A percentile compares a stretch with the other conserved stretches of the same genome.
Evolutionary conservation across 1,140 invertebrate species (phyloP).

Genomic region (Bombus breviceps): DNA sequence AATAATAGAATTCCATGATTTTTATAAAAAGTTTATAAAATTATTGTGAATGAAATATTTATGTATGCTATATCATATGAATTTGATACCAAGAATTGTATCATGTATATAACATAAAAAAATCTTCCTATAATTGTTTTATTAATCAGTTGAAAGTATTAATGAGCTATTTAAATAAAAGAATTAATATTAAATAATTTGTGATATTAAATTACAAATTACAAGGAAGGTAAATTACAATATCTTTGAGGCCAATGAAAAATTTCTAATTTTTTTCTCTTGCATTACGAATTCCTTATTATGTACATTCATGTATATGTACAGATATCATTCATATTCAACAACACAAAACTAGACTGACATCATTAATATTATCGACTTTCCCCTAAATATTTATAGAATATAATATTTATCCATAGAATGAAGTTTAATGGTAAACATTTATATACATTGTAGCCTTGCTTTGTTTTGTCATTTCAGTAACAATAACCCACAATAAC

Average conservation of each 20-base stretch:
- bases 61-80: conserved; percentile 32
- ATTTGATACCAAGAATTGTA: conserved; percentile 11
- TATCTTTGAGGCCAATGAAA: conserved; percentile 40
- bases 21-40: conserved; percentile 16
- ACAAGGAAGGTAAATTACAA: conserved; percentile 20
- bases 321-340: conserved; percentile 35
- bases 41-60: conserved; percentile 6
- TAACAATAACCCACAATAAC: not conserved
- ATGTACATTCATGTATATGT: conserved; percentile 39
- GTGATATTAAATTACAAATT: not conserved
- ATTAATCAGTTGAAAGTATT: not conserved
- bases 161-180: conserved; percentile 2
- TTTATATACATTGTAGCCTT: conserved; percentile 68
- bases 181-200: conserved; percentile 21
- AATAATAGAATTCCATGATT: not conserved
- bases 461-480: conserved; percentile 45
- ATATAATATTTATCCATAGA: conserved; percentile 54
- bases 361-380: conserved; percentile 26
- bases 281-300: conserved; percentile 23
- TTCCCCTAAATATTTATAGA: conserved; percentile 36
- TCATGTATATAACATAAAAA: not conserved
- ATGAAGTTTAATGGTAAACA: conserved; percentile 60
- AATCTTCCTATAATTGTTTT: not conserved
- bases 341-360: conserved; percentile 50
- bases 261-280: conserved; percentile 24